phyloP scores from a whole-genome alignment of 2,113 vertebrate species.

The Choloepus hoffmanni region DNA sequence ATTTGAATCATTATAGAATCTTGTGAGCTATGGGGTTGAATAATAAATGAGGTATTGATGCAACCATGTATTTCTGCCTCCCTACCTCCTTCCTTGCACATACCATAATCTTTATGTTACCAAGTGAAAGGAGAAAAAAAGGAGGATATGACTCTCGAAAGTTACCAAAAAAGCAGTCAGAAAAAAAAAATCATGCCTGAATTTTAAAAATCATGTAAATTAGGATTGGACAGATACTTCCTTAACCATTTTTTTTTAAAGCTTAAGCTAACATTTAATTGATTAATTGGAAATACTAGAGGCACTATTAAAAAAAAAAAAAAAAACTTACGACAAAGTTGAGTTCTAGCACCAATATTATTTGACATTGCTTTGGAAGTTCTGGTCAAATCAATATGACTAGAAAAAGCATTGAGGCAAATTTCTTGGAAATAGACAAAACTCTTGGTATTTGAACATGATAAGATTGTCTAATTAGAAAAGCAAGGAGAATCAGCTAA shows the following conservation, averaged over 20 bases:
- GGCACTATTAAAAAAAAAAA: background rate
- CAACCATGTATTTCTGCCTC: background rate
- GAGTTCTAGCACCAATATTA: background rate
- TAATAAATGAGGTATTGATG: background rate
- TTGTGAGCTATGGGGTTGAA: background rate
- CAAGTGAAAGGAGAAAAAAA: background rate
- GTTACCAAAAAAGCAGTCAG: background rate
- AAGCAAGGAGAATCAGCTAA: background rate
- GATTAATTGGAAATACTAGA: background rate
- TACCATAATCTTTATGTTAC: background rate
- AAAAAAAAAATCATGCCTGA: background rate
- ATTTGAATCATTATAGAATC: background rate
- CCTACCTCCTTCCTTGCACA: background rate
- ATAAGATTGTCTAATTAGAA: background rate
- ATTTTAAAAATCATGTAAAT: background rate
- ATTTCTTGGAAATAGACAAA: constrained; percentile 45
- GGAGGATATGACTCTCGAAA: background rate
- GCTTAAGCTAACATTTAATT: background rate
- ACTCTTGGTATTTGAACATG: background rate
- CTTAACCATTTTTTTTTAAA: background rate
- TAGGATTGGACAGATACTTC: background rate
- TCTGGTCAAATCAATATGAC: background rate
- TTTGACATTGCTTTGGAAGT: background rate
- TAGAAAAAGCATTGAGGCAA: background rate
- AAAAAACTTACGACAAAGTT: background rate